Evolutionary conservation across 1,140 invertebrate genomes (phyloP), one percentile per base, ranked within the genome.

Genomic region (Colletes gigas): DNA sequence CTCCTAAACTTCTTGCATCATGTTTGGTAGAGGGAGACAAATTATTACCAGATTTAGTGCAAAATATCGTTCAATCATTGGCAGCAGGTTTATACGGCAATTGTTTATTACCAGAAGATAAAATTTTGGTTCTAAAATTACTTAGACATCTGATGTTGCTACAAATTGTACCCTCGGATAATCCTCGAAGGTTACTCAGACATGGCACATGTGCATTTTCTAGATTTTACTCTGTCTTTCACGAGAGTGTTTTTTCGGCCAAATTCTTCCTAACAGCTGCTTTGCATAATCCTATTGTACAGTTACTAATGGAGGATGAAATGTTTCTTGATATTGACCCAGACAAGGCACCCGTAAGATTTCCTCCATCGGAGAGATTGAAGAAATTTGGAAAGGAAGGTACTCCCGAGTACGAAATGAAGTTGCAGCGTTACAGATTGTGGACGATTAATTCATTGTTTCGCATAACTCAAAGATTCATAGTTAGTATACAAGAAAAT

Each of bases 241-340:
- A 97, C 71, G 98, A 99, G 91, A 96, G 96, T n/a, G 94, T 98
- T 59, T 97, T 97, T 88, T 97, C 98, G 8, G 97, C 98, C 1
- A 97, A 98, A 87, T 95, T 99, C 63, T 99, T 99, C 93, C 94
- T 99, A 4, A 98, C 98, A 0, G 97, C 98, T 19, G 97, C 98
- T 4, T 94, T 99, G 5, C 97, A 98, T 90, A 96, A 96, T 17
- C 98, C 99, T 1, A 97, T 99, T 59, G 97, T 99, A 95, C 95
- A 97, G 63, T 94, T 99, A n/a, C 94, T 99, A 4, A 97, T 97
- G 93, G 97, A 98, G 87, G 97, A 98, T 90, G 98, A 99, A 90
- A 96, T 96, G 90, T 98, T 98, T 93, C 94, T 99, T 60, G 98
- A 99, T 90, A 96, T 98, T 50, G 98, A 99, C 93, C 97, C 98